Evolutionary conservation across 2,797 vertebrate species (phyloP), one percentile per base, ranked within the genome.

Genomic region (Notamacropus eugenii): DNA sequence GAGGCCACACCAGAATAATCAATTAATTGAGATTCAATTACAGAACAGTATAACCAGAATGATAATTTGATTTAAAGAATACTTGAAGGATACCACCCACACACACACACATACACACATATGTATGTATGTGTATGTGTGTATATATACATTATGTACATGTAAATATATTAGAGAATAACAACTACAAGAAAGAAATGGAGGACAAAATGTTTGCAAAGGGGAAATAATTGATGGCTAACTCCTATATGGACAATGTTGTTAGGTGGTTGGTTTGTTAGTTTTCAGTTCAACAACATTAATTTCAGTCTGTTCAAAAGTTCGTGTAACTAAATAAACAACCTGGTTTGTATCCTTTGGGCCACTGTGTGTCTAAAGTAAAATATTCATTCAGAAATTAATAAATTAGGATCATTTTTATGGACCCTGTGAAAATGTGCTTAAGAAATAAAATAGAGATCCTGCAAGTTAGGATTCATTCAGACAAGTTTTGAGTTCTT

Each of bases 321-420:
- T 98, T 98, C 92, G 46, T 95, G 93, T 94, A 96, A 94, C 93
- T 98, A 96, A 98, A n/a, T 82, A 96, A 95, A 96, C 95, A 98
- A 90, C 93, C 93, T 95, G 82, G 16, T 40, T 97, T 82, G 95
- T 97, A 98, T 98, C 55, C 95, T 96, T 95, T 96, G 93, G 93
- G 92, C 22, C 14, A 31, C 91, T 97, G 93, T 94, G 90, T 97
- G 93, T 97, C 95, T 96, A 96, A 82, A 87, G 27, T 95, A 93
- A 97, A 98, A 97, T 98, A 97, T 92, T 96, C 11, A 94, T 92
- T 97, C 29, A 97, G 95, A 96, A 93, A 34, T 58, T 96, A 96
- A 91, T 97, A 97, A 98, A 97, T 96, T 92, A 96, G 9, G 24
- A 52, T 90, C 96, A 97, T 62, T 96, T 97, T 40, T 95, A 96